These are phyloP conservation scores for Setophaga coronata DNA, from an alignment of 2,113 vertebrate species.

Conservation along the genomic window DNA sequence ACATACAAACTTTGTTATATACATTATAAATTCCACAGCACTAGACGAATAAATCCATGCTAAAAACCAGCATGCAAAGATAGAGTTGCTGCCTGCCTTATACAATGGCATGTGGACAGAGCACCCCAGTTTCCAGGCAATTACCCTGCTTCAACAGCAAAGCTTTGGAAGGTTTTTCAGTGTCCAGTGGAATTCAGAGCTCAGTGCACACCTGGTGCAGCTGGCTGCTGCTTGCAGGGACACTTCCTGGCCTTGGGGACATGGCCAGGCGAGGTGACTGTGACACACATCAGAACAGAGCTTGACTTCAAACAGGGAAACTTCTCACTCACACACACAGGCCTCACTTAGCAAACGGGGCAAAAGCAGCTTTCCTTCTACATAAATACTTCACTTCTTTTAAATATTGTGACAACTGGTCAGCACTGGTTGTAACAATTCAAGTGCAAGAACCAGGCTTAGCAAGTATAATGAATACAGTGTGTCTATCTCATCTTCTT, in stretches of 20 bases:
- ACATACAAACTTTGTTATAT: neutral
- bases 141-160: neutral
- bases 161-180: neutral
- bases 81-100: neutral
- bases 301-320: neutral
- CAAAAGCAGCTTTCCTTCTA: neutral
- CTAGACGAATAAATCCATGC: neutral
- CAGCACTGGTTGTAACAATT: neutral
- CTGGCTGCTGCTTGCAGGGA: neutral
- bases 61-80: neutral
- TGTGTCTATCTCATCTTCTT: neutral
- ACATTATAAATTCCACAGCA: neutral
- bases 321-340: fast-evolving
- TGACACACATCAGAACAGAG: neutral
- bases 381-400: neutral
- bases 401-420: slow-evolving; percentile 6
- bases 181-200: fast-evolving
- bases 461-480: neutral
- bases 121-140: neutral
- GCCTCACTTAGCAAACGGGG: fast-evolving
- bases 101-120: neutral
- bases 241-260: neutral
- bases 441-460: neutral
- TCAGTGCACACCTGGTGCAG: fast-evolving
- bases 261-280: fast-evolving